Base-by-base conservation (phyloP, 2,113 vertebrate species). In the mouse (Mus musculus) region DNA sequence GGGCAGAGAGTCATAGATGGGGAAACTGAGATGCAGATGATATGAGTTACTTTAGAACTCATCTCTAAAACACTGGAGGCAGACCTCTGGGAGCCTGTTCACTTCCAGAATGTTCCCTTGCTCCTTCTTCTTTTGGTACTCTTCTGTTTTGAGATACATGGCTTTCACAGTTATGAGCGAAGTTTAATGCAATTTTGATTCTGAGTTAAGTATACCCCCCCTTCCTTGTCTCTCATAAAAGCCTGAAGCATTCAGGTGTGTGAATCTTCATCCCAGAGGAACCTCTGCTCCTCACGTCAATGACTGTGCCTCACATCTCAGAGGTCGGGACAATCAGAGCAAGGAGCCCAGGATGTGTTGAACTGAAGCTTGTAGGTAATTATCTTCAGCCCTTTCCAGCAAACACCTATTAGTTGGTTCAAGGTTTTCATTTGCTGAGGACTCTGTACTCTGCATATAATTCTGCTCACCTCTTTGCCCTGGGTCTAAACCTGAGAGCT, bases 321-420 rank as follows among this genome's bases (percentile, higher is more conserved):
- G 96, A 98, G 93, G 95, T 98, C 97, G 93, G 97, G 91, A 92
- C 96, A 94, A 59, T 95, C 95, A 96, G 98, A 98, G 95, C 96
- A 92, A 90, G 93, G 71, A 98, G 95, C 93, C 7, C 0, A 59
- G 77, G 94, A 95, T 97, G 88, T 91, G 95, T 92, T 94, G 89
- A 97, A 95, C 95, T 96, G 96, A 95, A 94, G 86, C 73, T 96
- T 95, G 96, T 88, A 72, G 91, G 93, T 98, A 92, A 93, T 97
- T 85, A 90, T 97, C 94, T 93, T 92, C 76, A 84, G 42, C 46
- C 90, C 89, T 97, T 97, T 89, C 80, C 78, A 94, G 28, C 82
- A 96, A 96, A 94, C 81, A 93, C 77, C 54, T 61, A 71, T 77
- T 95, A 17, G 0, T 91, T 86, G 92, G 75, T 91, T 89, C 91